Conservation (phyloP, 1,140 invertebrate genomes). For the Drosophila setifemur region DNA sequence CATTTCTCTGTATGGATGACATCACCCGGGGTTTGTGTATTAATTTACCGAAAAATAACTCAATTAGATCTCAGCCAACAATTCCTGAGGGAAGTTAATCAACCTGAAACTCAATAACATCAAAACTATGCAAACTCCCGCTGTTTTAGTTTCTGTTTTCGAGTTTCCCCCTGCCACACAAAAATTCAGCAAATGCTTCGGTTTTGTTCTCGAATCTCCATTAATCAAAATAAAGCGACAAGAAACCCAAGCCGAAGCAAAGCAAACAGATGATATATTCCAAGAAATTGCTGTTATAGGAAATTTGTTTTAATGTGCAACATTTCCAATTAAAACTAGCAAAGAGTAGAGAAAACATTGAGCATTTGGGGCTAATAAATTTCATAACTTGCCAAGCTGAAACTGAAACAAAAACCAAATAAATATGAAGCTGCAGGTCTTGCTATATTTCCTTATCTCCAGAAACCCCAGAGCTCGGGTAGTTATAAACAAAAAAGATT, state of each 20-base stretch:
- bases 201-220: conserved; percentile 17
- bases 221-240: conserved; percentile 40
- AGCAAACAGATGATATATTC: conserved; percentile 27
- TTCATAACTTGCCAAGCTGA: conserved; percentile 16
- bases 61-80: conserved; percentile 16
- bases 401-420: conserved; percentile 9
- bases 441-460: too few relatives aligned
- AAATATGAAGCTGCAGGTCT: conserved; percentile 13
- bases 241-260: background rate
- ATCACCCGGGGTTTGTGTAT: conserved; percentile 5
- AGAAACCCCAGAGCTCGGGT: background rate
- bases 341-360: background rate
- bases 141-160: background rate
- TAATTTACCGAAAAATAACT: conserved; percentile 39
- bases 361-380: conserved; percentile 33
- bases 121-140: conserved; percentile 18
- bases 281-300: conserved; percentile 22
- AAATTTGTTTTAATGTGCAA: conserved; percentile 34
- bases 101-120: conserved; percentile 21
- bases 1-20: conserved; percentile 28
- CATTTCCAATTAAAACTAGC: conserved; percentile 45
- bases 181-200: conserved; percentile 1
- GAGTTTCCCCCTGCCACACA: background rate
- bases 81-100: conserved; percentile 8
- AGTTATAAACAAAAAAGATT: conserved; percentile 27